A percentile compares a stretch with the other conserved stretches of the same genome.
These are phyloP conservation scores for Leptopilina boulardi DNA, from an alignment of 1,140 invertebrate genomes.

Conservation along the genomic window DNA sequence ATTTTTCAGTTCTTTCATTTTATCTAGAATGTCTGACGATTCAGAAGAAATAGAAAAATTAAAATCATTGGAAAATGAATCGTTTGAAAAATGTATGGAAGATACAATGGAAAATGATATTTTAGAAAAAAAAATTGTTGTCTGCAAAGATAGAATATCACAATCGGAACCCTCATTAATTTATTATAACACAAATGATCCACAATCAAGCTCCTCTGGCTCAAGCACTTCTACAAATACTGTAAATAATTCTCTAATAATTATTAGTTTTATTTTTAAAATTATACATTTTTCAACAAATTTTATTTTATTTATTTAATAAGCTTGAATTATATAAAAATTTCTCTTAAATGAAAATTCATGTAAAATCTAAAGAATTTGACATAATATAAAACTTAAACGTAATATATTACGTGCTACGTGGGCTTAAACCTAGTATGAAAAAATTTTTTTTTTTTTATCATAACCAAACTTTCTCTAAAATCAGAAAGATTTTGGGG, in stretches of 20 bases:
- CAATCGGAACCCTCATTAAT: not conserved
- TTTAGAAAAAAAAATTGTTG: constrained; percentile 24
- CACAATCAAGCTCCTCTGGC: not conserved
- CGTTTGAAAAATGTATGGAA: not conserved
- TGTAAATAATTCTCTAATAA: constrained; percentile 33
- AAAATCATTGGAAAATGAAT: not conserved
- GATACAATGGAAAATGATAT: not conserved
- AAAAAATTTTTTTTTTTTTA: too few species aligned
- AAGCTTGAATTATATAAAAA: too few species aligned
- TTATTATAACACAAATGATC: not conserved
- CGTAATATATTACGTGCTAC: too few species aligned
- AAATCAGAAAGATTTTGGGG: too few species aligned
- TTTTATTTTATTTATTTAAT: too few species aligned
- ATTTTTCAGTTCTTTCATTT: too few species aligned
- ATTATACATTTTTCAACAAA: too few species aligned
- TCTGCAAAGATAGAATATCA: not conserved
- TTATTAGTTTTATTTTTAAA: not conserved
- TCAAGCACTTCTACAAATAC: constrained; percentile 36
- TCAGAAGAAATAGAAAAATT: not conserved
- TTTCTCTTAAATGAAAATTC: too few species aligned
- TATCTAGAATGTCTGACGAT: not conserved
- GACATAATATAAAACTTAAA: too few species aligned
- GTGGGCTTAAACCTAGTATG: too few species aligned
- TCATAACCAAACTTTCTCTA: too few species aligned
- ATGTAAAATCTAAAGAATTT: too few species aligned